phyloP scores from a whole-genome alignment of 2,888 invertebrate genomes.

The Eupithecia subumbrata region DNA sequence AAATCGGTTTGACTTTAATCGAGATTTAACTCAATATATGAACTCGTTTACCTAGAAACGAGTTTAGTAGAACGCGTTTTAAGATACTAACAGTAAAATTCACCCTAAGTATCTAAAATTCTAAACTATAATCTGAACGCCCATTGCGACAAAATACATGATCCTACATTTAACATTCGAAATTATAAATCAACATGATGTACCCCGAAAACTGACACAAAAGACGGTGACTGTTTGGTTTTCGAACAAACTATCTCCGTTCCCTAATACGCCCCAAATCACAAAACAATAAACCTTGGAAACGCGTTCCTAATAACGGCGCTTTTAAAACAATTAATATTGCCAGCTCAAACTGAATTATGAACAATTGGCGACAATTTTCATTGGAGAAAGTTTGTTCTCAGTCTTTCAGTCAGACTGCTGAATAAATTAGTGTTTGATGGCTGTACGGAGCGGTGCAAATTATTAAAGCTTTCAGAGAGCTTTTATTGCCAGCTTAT shows the following conservation, averaged over 20 bases:
- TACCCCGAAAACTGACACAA: too few species aligned
- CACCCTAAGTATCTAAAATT: too few species aligned
- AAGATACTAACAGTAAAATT: too few species aligned
- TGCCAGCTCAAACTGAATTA: conserved; percentile 55
- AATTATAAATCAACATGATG: too few species aligned
- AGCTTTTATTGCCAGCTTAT: conserved; percentile 6
- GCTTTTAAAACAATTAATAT: conserved; percentile 53
- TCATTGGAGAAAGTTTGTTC: conserved; percentile 43
- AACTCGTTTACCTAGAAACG: too few species aligned
- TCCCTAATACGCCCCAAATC: not conserved
- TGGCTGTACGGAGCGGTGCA: conserved; percentile 26
- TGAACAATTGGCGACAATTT: conserved; percentile 51
- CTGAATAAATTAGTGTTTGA: conserved; percentile 38
- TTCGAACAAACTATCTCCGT: not conserved
- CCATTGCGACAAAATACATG: too few species aligned
- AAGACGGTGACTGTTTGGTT: not conserved
- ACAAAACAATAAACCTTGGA: conserved; percentile 9
- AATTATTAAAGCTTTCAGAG: conserved; percentile 15
- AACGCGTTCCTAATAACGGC: conserved; percentile 44
- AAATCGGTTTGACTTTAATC: too few species aligned
- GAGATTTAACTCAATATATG: too few species aligned
- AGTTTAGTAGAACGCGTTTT: too few species aligned
- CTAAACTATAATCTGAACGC: too few species aligned
- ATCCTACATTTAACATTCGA: too few species aligned
- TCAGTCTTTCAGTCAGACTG: conserved; percentile 35